phyloP scores from a whole-genome alignment of 2,888 invertebrate genomes.

The Fabriciana adippe region DNA sequence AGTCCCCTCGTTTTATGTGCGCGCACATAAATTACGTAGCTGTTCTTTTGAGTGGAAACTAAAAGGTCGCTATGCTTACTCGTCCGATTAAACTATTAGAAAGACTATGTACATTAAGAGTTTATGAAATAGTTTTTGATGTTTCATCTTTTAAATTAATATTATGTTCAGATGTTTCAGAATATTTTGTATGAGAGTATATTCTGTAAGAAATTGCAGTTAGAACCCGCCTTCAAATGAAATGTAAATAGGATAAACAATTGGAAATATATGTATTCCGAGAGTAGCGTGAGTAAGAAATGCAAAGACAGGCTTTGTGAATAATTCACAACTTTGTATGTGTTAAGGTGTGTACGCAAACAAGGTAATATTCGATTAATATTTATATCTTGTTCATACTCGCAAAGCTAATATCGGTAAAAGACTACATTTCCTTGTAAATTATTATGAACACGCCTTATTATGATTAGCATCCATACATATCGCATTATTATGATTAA shows the following conservation, averaged over 20 bases:
- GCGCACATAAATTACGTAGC: conserved; percentile 22
- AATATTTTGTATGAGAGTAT: too few species aligned
- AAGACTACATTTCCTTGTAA: too few species aligned
- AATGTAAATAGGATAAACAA: conserved; percentile 25
- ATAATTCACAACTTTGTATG: conserved; percentile 69
- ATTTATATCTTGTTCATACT: conserved; percentile 67
- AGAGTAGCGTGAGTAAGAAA: conserved; percentile 10
- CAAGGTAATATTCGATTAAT: conserved; percentile 71
- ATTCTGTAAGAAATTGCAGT: not conserved
- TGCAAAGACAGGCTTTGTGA: conserved; percentile 51
- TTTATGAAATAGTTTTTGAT: not conserved
- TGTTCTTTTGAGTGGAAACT: conserved; percentile 34
- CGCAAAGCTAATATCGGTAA: conserved; percentile 55
- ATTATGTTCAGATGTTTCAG: not conserved
- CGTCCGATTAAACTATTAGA: conserved; percentile 26
- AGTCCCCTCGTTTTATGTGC: conserved; percentile 25
- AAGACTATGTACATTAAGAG: not conserved
- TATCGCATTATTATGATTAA: conserved; percentile 54
- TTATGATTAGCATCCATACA: too few species aligned
- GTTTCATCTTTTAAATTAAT: not conserved
- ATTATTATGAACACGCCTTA: conserved; percentile 47
- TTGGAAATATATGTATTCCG: conserved; percentile 21
- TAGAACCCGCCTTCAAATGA: conserved; percentile 1
- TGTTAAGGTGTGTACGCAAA: conserved; percentile 70
- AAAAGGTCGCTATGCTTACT: conserved; percentile 29